A percentile compares a stretch with the other conserved stretches of the same genome.
phyloP scores from a whole-genome alignment of 2,888 invertebrate species.

The Volucella inflata region DNA sequence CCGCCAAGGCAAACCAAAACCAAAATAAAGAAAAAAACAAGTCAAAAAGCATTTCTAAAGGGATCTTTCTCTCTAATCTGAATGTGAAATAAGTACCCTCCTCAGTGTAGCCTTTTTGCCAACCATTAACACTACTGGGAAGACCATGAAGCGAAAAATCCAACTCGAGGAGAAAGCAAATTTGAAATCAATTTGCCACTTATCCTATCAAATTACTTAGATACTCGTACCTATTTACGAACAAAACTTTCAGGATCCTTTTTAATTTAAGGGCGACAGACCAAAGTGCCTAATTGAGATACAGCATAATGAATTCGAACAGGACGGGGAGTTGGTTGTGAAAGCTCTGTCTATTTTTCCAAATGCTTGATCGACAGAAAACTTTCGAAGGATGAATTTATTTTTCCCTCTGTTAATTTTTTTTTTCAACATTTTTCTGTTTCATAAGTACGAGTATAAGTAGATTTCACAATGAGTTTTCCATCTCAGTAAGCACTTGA shows the following conservation, averaged over 20 bases:
- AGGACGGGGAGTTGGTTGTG: neutral
- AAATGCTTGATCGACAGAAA: constrained; percentile 17
- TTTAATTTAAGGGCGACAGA: neutral
- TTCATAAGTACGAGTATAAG: neutral
- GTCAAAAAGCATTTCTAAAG: neutral
- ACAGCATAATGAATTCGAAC: neutral
- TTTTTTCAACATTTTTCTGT: neutral
- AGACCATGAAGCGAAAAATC: neutral
- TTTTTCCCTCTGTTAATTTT: neutral
- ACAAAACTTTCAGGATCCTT: neutral
- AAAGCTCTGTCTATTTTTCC: neutral
- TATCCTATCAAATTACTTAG: constrained; percentile 40
- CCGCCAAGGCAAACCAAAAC: neutral
- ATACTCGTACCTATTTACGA: constrained; percentile 1
- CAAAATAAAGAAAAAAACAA: neutral
- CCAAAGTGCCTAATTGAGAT: constrained; percentile 1
- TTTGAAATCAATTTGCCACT: constrained; percentile 43
- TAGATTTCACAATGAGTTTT: too few species aligned
- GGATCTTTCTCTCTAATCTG: neutral
- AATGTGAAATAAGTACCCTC: constrained; percentile 23
- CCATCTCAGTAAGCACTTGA: neutral
- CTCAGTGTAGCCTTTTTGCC: neutral
- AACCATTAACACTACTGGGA: constrained; percentile 1
- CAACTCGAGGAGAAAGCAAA: neutral
- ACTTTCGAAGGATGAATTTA: neutral